Base-by-base conservation (phyloP, 2,888 invertebrate species). In the Cyclophora albipunctata region DNA sequence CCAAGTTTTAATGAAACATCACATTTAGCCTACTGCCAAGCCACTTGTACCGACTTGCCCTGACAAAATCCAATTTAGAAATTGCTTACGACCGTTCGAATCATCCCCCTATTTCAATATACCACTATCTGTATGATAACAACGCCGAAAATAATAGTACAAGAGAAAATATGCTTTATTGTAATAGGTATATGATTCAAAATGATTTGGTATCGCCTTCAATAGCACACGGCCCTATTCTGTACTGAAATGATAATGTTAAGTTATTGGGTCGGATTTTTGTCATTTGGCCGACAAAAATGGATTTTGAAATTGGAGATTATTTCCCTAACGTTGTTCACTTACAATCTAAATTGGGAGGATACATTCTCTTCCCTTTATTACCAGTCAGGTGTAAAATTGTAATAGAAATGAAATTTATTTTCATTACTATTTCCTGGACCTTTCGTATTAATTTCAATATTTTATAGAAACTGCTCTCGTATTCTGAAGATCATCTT, bases 61-160 rank as follows among this genome's bases (percentile, higher is more conserved):
- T 63, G 60, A 65, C 69, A 60, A 69, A 73, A 72, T 71, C 73
- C 73, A 76, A 79, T 79, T 79, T 76, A 66, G 72, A 73, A 74
- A 77, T 79, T 78, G 79, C 77, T 75, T 76, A 75, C 75, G 70
- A 72, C 71, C 70, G 66, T 67, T 64, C 66, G 64, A 72, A 71
- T 69, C 67, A 67, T 69, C 66, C 71, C 67, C 61, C 68, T 66
- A 67, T 66, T 71, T 65, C 65, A 55, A 57, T 58, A 58, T 58
- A 58, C 37, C 37, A 37, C 54, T 55, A 57, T 57, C 52, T 50
- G 50, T 55, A 58, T 50, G 50, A 54, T 60, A 57, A 63, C 63
- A 56, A 55, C 58, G 59, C 59, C 63, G 58, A 60, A 55, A 60
- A 55, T 53, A 49, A 58, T 55, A 42, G 34, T 42, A 45, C 62